A percentile compares a stretch with the other conserved stretches of the same genome.
Evolutionary conservation across 2,113 vertebrate species (phyloP).

Genomic region (Psittacula cyanocephala): DNA sequence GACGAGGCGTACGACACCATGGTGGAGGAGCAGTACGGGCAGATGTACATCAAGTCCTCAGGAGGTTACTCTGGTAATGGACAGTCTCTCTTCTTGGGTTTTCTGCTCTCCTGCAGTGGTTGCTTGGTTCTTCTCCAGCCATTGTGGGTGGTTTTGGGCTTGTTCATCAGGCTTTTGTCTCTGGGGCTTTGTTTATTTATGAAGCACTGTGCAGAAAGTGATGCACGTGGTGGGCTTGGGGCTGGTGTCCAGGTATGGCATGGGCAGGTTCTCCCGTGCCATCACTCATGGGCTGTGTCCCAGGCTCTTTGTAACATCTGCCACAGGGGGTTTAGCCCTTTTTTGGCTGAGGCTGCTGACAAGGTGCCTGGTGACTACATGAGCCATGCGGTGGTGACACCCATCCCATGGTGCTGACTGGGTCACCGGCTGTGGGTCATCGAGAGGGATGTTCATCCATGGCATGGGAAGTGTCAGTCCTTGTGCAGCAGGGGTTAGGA

Average conservation of each 20-base stretch:
- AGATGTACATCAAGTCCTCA: constrained; percentile 87
- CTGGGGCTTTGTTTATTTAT: fast-evolving
- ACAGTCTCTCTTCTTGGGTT: neutral
- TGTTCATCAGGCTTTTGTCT: fast-evolving
- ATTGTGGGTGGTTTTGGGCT: fast-evolving
- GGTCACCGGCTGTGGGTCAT: neutral
- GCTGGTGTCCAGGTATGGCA: neutral
- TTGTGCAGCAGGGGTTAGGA: fast-evolving
- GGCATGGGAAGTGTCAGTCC: neutral
- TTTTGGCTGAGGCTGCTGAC: neutral
- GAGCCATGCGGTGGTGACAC: neutral
- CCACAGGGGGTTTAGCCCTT: neutral
- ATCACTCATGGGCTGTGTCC: fast-evolving
- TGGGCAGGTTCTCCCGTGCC: fast-evolving
- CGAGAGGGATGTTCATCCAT: neutral
- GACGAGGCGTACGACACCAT: constrained; percentile 94
- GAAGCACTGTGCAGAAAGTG: fast-evolving
- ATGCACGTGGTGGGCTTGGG: fast-evolving
- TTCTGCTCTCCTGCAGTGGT: neutral
- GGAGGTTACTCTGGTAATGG: constrained; percentile 86
- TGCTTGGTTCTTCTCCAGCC: neutral
- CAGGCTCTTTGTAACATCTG: neutral
- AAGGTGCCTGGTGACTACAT: neutral
- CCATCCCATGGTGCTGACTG: neutral
- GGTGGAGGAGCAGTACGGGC: constrained; percentile 88